Percentiles rank a stretch among this genome's conserved stretches.
These are phyloP conservation scores for Homarus gammarus DNA, from an alignment of 2,888 invertebrate genomes.

Conservation along the genomic window DNA sequence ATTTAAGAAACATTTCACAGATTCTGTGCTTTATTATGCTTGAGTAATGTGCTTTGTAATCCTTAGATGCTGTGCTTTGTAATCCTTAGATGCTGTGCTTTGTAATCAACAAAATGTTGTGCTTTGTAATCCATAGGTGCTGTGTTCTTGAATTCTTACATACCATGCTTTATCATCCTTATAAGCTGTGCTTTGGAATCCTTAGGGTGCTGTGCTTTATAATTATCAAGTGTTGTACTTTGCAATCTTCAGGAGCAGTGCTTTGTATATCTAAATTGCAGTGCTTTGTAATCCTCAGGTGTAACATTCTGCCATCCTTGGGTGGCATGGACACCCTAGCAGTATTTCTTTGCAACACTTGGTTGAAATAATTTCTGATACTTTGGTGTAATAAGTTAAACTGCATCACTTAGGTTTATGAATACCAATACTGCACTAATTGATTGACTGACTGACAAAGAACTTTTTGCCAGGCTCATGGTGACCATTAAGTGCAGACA, in stretches of 20 bases:
- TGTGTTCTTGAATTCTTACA: neutral
- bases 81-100: neutral
- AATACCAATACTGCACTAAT: too few relatives aligned
- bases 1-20: neutral
- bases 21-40: constrained; percentile 23
- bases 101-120: neutral
- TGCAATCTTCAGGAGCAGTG: neutral
- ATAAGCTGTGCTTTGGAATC: constrained; percentile 5
- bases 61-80: neutral
- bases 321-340: too few relatives aligned
- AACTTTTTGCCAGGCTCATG: too few relatives aligned
- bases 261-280: neutral
- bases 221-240: neutral
- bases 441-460: too few relatives aligned
- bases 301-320: too few relatives aligned
- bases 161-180: neutral
- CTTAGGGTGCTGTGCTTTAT: neutral
- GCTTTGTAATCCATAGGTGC: neutral
- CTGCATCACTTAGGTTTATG: too few relatives aligned
- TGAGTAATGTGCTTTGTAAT: constrained; percentile 16
- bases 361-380: too few relatives aligned
- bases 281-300: neutral
- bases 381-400: too few relatives aligned
- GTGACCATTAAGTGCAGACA: too few relatives aligned
- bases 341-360: too few relatives aligned